Evolutionary conservation across 2,113 vertebrate genomes (phyloP).

Genomic region (Balaenoptera acutorostrata): DNA sequence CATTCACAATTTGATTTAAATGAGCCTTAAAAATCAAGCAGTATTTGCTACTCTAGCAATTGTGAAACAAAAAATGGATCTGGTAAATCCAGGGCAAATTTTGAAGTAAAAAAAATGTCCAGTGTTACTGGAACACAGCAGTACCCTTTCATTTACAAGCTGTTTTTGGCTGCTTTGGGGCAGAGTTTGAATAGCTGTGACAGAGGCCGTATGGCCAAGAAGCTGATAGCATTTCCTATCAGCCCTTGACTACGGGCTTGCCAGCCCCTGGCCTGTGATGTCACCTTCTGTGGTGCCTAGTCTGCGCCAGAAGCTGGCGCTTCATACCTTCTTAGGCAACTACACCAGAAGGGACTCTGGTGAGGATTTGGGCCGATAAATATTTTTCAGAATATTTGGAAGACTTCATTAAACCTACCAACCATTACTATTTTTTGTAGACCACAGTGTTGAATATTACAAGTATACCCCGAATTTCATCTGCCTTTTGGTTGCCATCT

Average conservation of each 20-base stretch:
- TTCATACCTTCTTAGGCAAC: not conserved
- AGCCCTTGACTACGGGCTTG: not conserved
- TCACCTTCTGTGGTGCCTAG: not conserved
- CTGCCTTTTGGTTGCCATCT: constrained; percentile 78
- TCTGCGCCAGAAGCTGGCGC: not conserved
- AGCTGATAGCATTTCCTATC: not conserved
- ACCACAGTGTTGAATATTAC: not conserved
- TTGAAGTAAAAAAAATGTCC: not conserved
- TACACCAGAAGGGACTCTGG: not conserved
- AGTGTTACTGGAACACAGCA: not conserved
- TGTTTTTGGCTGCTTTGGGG: not conserved
- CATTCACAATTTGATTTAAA: not conserved
- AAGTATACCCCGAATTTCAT: constrained; percentile 80
- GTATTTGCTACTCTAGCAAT: not conserved
- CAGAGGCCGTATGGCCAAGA: not conserved
- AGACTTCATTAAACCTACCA: constrained; percentile 12
- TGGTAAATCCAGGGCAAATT: not conserved
- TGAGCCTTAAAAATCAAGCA: not conserved
- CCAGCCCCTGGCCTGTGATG: not conserved
- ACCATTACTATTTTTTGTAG: constrained; percentile 39
- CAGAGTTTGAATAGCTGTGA: not conserved
- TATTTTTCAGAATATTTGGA: constrained; percentile 2
- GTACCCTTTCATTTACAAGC: not conserved
- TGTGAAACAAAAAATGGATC: not conserved
- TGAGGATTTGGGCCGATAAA: not conserved